Evolutionary conservation across 2,797 vertebrate genomes (phyloP), one percentile per base, ranked within the genome.

Genomic region (Cichlasoma orientale): DNA sequence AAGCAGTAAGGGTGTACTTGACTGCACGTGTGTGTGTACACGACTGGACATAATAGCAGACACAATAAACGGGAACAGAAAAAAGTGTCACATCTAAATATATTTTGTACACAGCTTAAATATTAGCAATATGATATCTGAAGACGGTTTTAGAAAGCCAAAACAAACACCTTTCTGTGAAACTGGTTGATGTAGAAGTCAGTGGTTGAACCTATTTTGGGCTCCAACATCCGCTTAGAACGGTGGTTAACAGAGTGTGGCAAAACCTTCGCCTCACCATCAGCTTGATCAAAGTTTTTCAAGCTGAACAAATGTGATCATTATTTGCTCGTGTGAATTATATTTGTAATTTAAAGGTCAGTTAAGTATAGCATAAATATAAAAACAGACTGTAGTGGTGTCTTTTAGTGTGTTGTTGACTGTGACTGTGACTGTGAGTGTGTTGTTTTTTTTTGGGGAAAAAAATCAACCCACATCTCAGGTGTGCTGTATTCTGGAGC

Each of bases 401-500:
- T 16, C 41, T 44, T 44, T 44, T 44, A 44, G 5, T 44, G 14
- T 16, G 41, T 44, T 44, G 5, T 44, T 44, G 47, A 18, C 18
- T 50, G n/a, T n/a, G n/a, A n/a, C n/a, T n/a, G n/a, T n/a, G n/a
- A n/a, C n/a, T n/a, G n/a, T n/a, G n/a, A n/a, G n/a, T n/a, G n/a
- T n/a, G n/a, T n/a, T n/a, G n/a, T n/a, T n/a, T n/a, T n/a, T n/a
- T n/a, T n/a, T n/a, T n/a, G n/a, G n/a, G n/a, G n/a, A n/a, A n/a
- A n/a, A n/a, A n/a, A n/a, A 10, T 66, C 4, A n/a, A 84, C 93
- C 23, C 83, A 98, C 98, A 98, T 96, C 95, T 98, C 97, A 21
- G 97, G 93, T 69, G 97, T 97, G 61, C 97, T 96, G 89, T 97
- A 97, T 41, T 98, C 97, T 23, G 97, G 97, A 0, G 96, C 94